These are phyloP conservation scores for Epinephelus awoara DNA, from an alignment of 2,797 vertebrate species.

Conservation along the genomic window DNA sequence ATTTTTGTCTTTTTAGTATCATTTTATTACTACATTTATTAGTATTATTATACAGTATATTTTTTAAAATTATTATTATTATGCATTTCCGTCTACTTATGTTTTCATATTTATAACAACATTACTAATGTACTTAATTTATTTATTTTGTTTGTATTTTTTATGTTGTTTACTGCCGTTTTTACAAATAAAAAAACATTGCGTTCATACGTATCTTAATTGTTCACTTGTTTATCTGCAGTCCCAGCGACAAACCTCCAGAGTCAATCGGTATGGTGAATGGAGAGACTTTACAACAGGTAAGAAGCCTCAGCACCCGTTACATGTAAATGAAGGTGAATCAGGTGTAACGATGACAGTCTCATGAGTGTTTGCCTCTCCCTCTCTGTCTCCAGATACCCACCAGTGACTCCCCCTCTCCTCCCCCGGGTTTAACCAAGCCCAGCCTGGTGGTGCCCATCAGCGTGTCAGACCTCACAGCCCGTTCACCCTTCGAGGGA, in stretches of 20 bases:
- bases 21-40: no score
- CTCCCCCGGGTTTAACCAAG: slow-evolving; percentile 95
- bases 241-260: slow-evolving; percentile 96
- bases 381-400: slow-evolving; percentile 84
- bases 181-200: no score
- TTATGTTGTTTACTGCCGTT: no score
- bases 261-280: slow-evolving; percentile 96
- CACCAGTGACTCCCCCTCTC: slow-evolving; percentile 95
- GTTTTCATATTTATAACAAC: no score
- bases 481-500: slow-evolving; percentile 96
- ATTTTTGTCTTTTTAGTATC: neutral
- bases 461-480: slow-evolving; percentile 93
- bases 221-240: slow-evolving; percentile 64
- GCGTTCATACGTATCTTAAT: no score
- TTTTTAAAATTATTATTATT: no score
- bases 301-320: slow-evolving; percentile 68
- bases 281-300: slow-evolving; percentile 96
- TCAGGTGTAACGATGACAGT: neutral
- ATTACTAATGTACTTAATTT: no score
- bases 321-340: neutral
- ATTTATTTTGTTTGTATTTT: no score
- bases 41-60: no score
- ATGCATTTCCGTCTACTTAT: no score
- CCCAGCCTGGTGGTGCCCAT: slow-evolving; percentile 94
- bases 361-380: slow-evolving; percentile 53